Percentiles rank a stretch among this genome's conserved stretches.
These are phyloP conservation scores for Conopomorpha cramerella DNA, from an alignment of 1,140 invertebrate genomes.

Conservation along the genomic window DNA sequence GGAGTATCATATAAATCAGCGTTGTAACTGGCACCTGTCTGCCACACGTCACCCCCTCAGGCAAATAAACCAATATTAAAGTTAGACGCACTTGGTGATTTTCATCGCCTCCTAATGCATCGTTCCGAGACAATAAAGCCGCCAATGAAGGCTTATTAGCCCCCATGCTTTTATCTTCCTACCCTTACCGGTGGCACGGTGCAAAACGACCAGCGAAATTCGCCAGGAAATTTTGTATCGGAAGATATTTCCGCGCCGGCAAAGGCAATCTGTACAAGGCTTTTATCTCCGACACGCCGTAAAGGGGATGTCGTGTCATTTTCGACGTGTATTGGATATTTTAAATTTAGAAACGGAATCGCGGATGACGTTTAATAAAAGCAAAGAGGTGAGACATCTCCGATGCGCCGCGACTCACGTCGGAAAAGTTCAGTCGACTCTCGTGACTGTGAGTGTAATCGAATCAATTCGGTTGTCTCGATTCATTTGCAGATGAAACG, in stretches of 20 bases:
- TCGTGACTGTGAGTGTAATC: no score
- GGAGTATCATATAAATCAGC: not conserved
- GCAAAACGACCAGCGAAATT: no score
- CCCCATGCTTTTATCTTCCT: no score
- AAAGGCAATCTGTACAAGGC: no score
- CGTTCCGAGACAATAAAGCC: slow-evolving; percentile 1
- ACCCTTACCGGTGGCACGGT: no score
- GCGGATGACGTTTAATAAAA: not conserved
- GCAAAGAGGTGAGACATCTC: no score
- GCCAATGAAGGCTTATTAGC: not conserved
- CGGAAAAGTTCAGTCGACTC: no score
- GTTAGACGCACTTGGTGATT: slow-evolving; percentile 1
- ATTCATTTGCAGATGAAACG: no score
- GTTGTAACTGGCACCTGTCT: not conserved
- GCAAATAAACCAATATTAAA: slow-evolving; percentile 1
- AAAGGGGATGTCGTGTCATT: not conserved
- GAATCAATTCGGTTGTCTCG: no score
- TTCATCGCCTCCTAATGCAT: not conserved
- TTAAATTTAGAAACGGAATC: not conserved
- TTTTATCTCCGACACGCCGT: not conserved
- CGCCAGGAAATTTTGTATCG: no score
- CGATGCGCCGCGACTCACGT: no score
- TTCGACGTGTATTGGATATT: not conserved
- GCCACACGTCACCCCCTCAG: not conserved
- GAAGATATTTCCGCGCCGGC: no score